Percentiles rank a stretch among this genome's conserved stretches.
Evolutionary conservation across 1,140 invertebrate species (phyloP).

Genomic region (Lordiphosa clarofinis): DNA sequence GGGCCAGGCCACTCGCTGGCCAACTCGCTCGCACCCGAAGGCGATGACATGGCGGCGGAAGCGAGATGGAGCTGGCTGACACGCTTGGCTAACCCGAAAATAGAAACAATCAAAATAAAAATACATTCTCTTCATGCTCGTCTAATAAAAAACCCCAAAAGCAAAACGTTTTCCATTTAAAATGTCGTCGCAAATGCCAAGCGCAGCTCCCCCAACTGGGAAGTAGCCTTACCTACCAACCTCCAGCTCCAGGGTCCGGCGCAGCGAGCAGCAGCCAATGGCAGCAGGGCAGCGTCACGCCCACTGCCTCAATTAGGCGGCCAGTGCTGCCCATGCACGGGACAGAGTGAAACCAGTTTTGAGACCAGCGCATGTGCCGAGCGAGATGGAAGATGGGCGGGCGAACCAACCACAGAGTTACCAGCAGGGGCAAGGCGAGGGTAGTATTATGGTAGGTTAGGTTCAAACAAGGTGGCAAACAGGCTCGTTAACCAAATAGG

Average conservation of each 20-base stretch:
- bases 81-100: slow-evolving; percentile 66
- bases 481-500: slow-evolving; percentile 75
- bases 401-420: slow-evolving; percentile 40
- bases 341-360: slow-evolving; percentile 54
- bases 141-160: slow-evolving; percentile 77
- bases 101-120: slow-evolving; percentile 76
- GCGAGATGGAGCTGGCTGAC: slow-evolving; percentile 11
- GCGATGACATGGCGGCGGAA: background rate
- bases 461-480: slow-evolving; percentile 77
- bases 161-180: slow-evolving; percentile 80
- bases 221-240: slow-evolving; percentile 1
- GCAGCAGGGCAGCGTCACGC: slow-evolving; percentile 35
- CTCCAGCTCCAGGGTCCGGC: slow-evolving; percentile 2
- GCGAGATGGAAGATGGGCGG: slow-evolving; percentile 23
- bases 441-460: slow-evolving; percentile 78
- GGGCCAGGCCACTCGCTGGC: slow-evolving; percentile 7
- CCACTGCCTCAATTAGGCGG: slow-evolving; percentile 38
- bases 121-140: slow-evolving; percentile 72
- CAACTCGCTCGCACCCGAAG: slow-evolving; percentile 7
- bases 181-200: slow-evolving; percentile 71
- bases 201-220: slow-evolving; percentile 7
- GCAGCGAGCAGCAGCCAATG: slow-evolving; percentile 45
- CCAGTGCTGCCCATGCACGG: slow-evolving; percentile 65
- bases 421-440: slow-evolving; percentile 13
- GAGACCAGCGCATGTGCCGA: slow-evolving; percentile 34